Base-by-base conservation (phyloP, 2,113 vertebrate genomes). In the Alces alces region DNA sequence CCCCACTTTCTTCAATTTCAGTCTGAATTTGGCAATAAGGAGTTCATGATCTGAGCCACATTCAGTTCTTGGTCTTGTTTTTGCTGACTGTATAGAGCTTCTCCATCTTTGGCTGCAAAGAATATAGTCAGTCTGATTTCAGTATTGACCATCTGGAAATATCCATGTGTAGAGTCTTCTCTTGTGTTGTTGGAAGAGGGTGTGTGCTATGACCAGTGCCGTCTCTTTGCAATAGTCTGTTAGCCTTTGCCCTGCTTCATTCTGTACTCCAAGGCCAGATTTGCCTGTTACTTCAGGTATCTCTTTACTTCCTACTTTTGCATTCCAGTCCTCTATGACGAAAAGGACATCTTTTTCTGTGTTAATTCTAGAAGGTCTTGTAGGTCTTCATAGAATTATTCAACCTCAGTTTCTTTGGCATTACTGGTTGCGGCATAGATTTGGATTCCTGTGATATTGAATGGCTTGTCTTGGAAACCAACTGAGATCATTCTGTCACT, bases 91-190 rank as follows among this genome's bases (percentile, higher is more conserved):
- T 36, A 70, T 36, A 23, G 19, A 39, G 66, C n/a, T 70, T 70
- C n/a, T 70, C 19, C n/a, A 23, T 36, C n/a, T 70, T 70, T 70
- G 66, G 19, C n/a, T 36, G n/a, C n/a, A 70, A 70, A n/a, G 9
- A 70, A 36, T 39, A 70, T 70, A 70, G 12, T 21, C 64, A 36
- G 12, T 39, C 19, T 70, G n/a, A 70, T 36, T 23, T 70, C n/a
- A 36, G 11, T 70, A 36, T 39, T 70, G n/a, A 70, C 64, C n/a
- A 70, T 21, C n/a, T 70, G n/a, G 9, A 0, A 0, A 70, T 36
- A 19, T 70, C n/a, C 64, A 70, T 36, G 17, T 2, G 2, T 70
- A 36, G 5, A 70, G 66, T 21, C 9, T 70, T 70, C 64, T 11
- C 64, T 36, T 70, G 66, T 70, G n/a, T 39, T 36, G n/a, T 70